Conservation (phyloP, 2,113 vertebrate genomes). For the Lepus europaeus region DNA sequence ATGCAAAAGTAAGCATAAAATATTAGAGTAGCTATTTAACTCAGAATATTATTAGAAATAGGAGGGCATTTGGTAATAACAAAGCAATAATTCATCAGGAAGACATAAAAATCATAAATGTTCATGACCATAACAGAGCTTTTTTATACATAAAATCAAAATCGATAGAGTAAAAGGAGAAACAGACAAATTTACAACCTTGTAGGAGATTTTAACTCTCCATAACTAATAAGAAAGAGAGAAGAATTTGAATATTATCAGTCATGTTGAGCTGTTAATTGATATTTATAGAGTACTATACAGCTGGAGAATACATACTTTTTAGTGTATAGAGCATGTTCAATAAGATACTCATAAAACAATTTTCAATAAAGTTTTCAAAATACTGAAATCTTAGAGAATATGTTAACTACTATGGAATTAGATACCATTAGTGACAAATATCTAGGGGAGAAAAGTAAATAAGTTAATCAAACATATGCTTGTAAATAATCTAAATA, state of each 20-base stretch:
- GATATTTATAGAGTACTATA: not conserved
- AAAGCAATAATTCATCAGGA: not conserved
- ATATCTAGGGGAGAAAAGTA: not conserved
- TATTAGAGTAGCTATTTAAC: not conserved
- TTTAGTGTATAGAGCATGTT: not conserved
- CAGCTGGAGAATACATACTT: not conserved
- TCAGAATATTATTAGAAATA: conserved; percentile 14
- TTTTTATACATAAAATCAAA: conserved; percentile 16
- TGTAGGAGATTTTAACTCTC: not conserved
- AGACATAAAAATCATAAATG: conserved; percentile 8
- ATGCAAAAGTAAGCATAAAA: not conserved
- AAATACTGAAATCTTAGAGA: not conserved
- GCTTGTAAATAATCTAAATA: conserved; percentile 1
- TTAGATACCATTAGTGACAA: not conserved
- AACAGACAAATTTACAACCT: not conserved
- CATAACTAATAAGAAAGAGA: not conserved
- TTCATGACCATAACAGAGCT: not conserved
- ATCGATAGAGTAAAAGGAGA: not conserved
- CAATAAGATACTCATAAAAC: not conserved
- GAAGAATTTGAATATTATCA: conserved; percentile 40
- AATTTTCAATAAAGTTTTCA: not conserved
- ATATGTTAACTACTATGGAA: not conserved
- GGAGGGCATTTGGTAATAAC: not conserved
- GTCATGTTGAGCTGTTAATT: not conserved
- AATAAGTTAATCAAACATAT: not conserved